Evolutionary conservation across 2,797 vertebrate species (phyloP).

Genomic region (Euphonia xanthogaster): DNA sequence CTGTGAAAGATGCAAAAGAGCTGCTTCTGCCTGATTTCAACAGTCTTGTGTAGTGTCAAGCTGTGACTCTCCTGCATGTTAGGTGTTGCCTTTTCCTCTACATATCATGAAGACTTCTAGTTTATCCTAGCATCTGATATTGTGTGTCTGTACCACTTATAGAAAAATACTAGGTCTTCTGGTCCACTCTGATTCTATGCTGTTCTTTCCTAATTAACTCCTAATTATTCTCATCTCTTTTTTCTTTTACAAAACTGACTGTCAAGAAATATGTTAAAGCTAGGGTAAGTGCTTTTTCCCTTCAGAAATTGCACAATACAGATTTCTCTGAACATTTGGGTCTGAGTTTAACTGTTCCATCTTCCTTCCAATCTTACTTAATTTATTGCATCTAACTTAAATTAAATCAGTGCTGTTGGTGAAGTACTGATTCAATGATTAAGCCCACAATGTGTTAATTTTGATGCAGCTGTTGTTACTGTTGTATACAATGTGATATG

Average conservation of each 20-base stretch:
- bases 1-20: neutral
- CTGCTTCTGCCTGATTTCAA: neutral
- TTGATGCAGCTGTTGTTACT: neutral
- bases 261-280: conserved; percentile 90
- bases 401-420: neutral
- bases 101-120: neutral
- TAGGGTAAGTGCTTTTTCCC: conserved; percentile 81
- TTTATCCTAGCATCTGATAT: neutral
- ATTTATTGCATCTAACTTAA: neutral
- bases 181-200: neutral
- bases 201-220: conserved; percentile 21
- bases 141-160: neutral
- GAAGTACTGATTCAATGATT: neutral
- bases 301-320: neutral
- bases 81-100: neutral
- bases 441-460: neutral
- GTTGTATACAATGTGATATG: neutral
- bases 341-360: neutral
- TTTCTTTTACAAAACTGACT: conserved; percentile 75
- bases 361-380: neutral
- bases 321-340: neutral
- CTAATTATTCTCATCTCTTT: conserved; percentile 66
- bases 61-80: neutral
- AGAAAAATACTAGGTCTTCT: neutral
- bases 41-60: neutral